Conservation (phyloP, 2,113 vertebrate genomes). For the Solea solea region DNA sequence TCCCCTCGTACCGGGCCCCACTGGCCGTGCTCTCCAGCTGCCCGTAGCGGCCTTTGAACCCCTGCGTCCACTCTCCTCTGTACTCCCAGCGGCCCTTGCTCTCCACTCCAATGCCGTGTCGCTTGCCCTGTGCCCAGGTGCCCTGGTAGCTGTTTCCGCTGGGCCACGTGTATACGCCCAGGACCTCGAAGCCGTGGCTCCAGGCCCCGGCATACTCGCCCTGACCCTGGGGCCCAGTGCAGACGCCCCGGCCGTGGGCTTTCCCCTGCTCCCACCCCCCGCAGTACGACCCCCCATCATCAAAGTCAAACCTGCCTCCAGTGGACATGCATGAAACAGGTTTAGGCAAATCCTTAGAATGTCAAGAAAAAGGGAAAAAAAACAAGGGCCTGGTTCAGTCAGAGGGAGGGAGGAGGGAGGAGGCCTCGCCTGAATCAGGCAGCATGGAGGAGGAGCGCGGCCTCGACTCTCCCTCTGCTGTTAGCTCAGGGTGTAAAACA, state of each 20-base stretch:
- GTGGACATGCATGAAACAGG: constrained; percentile 88
- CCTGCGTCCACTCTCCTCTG: constrained; percentile 97
- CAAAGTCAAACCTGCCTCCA: constrained; percentile 98
- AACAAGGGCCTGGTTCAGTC: constrained; percentile 52
- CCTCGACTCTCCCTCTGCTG: constrained; percentile 41
- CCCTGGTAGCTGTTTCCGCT: constrained; percentile 97
- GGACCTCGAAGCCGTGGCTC: constrained; percentile 98
- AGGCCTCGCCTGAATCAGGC: constrained; percentile 49
- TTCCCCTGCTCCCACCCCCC: constrained; percentile 99
- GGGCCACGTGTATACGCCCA: constrained; percentile 98
- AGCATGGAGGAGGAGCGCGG: constrained; percentile 53
- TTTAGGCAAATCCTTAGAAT: constrained; percentile 84
- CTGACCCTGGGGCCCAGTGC: constrained; percentile 98
- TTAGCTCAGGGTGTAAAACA: constrained; percentile 33
- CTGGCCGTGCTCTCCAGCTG: constrained; percentile 94
- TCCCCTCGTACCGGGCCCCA: constrained; percentile 95
- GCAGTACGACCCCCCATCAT: constrained; percentile 99
- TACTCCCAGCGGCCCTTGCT: constrained; percentile 98
- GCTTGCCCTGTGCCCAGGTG: constrained; percentile 98
- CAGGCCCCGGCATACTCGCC: constrained; percentile 97
- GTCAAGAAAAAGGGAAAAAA: constrained; percentile 71
- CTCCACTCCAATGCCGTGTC: constrained; percentile 96
- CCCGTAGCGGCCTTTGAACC: constrained; percentile 98
- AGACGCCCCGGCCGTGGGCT: constrained; percentile 97
- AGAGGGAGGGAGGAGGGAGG: constrained; percentile 46